These are phyloP conservation scores for Rhinophrynus dorsalis DNA, from an alignment of 2,797 vertebrate species.

Conservation along the genomic window DNA sequence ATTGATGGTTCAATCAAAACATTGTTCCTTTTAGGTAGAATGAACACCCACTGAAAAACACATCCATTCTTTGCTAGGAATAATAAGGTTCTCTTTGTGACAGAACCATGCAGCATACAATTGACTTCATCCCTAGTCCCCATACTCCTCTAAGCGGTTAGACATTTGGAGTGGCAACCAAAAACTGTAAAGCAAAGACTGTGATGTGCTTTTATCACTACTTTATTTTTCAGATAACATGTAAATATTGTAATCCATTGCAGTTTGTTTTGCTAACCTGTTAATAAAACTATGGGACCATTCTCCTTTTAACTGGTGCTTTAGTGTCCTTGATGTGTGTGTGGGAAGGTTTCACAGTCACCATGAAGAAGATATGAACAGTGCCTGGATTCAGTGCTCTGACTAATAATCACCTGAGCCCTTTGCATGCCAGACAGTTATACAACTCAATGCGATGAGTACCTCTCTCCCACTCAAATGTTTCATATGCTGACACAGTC, in stretches of 20 bases:
- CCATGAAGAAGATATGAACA: no score
- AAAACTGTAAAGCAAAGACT: constrained; percentile 74
- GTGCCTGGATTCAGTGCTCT: no score
- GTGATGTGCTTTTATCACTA: constrained; percentile 95
- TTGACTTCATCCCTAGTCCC: constrained; percentile 73
- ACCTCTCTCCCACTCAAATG: no score
- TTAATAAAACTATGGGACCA: constrained; percentile 98
- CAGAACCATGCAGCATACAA: constrained; percentile 69
- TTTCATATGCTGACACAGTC: no score
- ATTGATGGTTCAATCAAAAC: not conserved
- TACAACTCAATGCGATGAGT: no score
- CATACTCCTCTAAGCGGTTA: constrained; percentile 73
- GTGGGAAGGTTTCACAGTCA: not conserved
- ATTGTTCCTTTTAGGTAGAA: not conserved
- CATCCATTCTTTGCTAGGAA: not conserved
- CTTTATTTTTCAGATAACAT: constrained; percentile 91
- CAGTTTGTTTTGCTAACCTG: constrained; percentile 97
- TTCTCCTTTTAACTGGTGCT: constrained; percentile 73
- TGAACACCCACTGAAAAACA: not conserved
- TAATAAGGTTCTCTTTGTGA: constrained; percentile 64
- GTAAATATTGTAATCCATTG: constrained; percentile 99
- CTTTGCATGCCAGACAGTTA: no score
- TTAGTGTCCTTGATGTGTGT: not conserved
- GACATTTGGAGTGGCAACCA: constrained; percentile 75
- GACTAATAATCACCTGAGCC: no score